phyloP scores from a whole-genome alignment of 2,888 invertebrate genomes.

The Nephrocerus scutellatus region DNA sequence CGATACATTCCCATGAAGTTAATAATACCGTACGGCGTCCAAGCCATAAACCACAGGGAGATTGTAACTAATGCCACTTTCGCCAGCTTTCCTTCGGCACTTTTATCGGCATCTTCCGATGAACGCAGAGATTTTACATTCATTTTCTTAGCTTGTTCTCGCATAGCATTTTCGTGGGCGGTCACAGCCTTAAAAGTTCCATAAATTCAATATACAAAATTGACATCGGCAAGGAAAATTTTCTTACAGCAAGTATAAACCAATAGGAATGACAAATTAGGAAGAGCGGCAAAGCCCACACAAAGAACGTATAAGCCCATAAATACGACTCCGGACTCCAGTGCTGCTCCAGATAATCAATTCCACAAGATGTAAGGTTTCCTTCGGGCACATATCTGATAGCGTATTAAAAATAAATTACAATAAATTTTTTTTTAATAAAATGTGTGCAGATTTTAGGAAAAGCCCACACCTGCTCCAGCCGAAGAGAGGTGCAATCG shows the following conservation, averaged over 20 bases:
- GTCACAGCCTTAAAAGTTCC: slow-evolving; percentile 58
- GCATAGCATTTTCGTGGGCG: slow-evolving; percentile 78
- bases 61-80: slow-evolving; percentile 89
- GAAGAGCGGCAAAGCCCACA: slow-evolving; percentile 68
- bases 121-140: slow-evolving; percentile 82
- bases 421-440: not conserved
- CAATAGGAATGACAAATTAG: slow-evolving; percentile 81
- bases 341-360: slow-evolving; percentile 73
- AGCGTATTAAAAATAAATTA: no score
- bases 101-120: slow-evolving; percentile 67
- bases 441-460: not conserved
- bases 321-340: slow-evolving; percentile 74
- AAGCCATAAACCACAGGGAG: slow-evolving; percentile 84
- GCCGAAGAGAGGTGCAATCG: slow-evolving; percentile 76
- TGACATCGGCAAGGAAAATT: no score
- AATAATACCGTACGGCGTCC: slow-evolving; percentile 83
- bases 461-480: slow-evolving; percentile 64
- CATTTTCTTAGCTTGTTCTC: slow-evolving; percentile 90
- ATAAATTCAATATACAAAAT: no score
- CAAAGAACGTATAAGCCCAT: slow-evolving; percentile 68
- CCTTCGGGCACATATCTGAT: slow-evolving; percentile 89
- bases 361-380: slow-evolving; percentile 89
- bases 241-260: slow-evolving; percentile 71
- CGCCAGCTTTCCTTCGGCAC: slow-evolving; percentile 80
- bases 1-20: slow-evolving; percentile 76